phyloP scores from a whole-genome alignment of 2,888 invertebrate genomes.

The Leuctra nigra region DNA sequence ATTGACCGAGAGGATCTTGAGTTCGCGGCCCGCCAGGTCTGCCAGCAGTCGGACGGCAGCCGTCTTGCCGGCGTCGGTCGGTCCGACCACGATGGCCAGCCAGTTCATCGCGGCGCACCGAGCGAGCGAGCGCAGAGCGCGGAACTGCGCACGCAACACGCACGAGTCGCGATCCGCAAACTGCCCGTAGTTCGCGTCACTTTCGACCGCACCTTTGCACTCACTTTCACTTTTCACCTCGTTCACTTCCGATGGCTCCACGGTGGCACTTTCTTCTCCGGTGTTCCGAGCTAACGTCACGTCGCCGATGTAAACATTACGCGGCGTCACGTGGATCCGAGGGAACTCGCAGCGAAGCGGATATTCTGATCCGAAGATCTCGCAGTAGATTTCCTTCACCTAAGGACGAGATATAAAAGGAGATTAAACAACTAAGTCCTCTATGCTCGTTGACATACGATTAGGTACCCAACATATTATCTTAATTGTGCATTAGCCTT shows the following conservation, averaged over 20 bases:
- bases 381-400: constrained; percentile 40
- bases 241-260: neutral
- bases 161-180: constrained; percentile 26
- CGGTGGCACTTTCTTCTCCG: no score
- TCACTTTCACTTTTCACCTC: neutral
- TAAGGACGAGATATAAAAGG: constrained; percentile 26
- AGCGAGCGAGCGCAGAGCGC: constrained; percentile 67
- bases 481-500: no score
- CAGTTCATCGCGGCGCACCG: constrained; percentile 88
- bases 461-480: no score
- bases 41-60: constrained; percentile 69
- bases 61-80: constrained; percentile 73
- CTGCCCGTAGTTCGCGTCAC: constrained; percentile 39
- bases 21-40: constrained; percentile 61
- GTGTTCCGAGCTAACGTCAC: constrained; percentile 44
- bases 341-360: constrained; percentile 49
- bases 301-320: constrained; percentile 58
- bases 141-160: constrained; percentile 50
- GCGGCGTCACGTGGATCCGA: constrained; percentile 51
- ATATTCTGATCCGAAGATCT: constrained; percentile 44
- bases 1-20: constrained; percentile 74
- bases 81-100: constrained; percentile 82
- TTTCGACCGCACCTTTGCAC: neutral
- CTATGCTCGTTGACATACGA: no score
- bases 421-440: neutral